Evolutionary conservation across 2,113 vertebrate species (phyloP).

Genomic region (Stegastes partitus): DNA sequence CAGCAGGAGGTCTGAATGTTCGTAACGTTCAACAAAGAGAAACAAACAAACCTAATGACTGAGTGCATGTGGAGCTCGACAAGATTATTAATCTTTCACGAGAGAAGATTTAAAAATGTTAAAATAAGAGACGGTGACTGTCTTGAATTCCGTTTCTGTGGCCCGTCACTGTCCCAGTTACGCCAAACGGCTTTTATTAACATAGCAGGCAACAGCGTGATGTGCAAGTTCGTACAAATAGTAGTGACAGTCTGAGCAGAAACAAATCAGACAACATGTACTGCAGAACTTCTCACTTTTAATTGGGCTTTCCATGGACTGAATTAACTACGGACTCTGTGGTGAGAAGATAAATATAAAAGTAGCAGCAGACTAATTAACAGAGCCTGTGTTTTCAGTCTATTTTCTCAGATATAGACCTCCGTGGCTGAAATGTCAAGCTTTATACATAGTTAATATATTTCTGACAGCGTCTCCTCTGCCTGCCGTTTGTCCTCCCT

Average conservation of each 20-base stretch:
- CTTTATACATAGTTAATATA: conserved; percentile 31
- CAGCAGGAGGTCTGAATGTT: too few relatives aligned
- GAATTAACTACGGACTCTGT: conserved; percentile 10
- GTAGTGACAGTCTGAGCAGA: background rate
- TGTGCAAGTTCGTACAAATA: conserved; percentile 11
- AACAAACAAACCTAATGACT: too few relatives aligned
- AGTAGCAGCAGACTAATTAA: conserved; percentile 36
- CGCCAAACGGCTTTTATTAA: background rate
- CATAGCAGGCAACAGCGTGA: background rate
- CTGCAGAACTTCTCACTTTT: conserved; percentile 20
- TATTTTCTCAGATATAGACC: conserved; percentile 38
- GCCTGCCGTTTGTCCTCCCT: conserved; percentile 6
- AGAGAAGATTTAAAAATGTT: too few relatives aligned
- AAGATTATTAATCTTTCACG: too few relatives aligned
- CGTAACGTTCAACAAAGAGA: too few relatives aligned
- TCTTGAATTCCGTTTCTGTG: too few relatives aligned
- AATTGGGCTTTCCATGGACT: conserved; percentile 31
- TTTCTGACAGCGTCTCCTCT: conserved; percentile 11
- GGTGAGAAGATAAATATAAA: conserved; percentile 39
- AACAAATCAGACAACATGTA: conserved; percentile 23
- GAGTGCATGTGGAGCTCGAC: too few relatives aligned
- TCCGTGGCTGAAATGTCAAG: conserved; percentile 29
- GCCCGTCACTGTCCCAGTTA: too few relatives aligned
- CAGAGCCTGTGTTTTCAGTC: conserved; percentile 9
- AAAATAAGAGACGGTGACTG: too few relatives aligned